Evolutionary conservation across 2,113 vertebrate species (phyloP).

Genomic region (Trinectes maculatus): DNA sequence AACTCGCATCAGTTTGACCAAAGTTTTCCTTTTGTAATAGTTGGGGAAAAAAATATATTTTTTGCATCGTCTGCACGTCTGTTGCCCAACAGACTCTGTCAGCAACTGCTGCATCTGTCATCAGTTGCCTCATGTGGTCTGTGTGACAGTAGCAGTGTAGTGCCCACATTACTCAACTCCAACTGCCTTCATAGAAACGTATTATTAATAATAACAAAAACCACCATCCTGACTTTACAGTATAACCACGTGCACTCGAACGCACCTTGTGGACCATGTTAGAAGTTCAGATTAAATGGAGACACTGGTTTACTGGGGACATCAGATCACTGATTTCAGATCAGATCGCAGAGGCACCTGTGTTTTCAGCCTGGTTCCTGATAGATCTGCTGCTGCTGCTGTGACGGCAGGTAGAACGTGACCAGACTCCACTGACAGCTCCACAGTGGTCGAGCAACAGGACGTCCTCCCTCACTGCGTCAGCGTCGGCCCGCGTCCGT

Average conservation of each 20-base stretch:
- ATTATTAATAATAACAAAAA: too few species aligned
- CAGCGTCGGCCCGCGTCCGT: background rate
- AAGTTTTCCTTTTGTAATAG: slow-evolving; percentile 2
- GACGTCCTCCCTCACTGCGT: slow-evolving; percentile 64
- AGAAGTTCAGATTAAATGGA: too few species aligned
- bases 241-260: too few species aligned
- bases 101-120: background rate
- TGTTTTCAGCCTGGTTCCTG: too few species aligned
- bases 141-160: background rate
- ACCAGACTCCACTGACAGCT: slow-evolving; percentile 50
- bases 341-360: too few species aligned
- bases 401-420: slow-evolving; percentile 32
- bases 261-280: too few species aligned
- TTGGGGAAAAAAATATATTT: background rate
- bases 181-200: too few species aligned
- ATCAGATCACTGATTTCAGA: too few species aligned
- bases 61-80: slow-evolving; percentile 2
- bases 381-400: slow-evolving; percentile 12
- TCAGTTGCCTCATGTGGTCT: background rate
- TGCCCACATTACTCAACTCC: too few species aligned
- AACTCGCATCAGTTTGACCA: background rate
- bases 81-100: slow-evolving; percentile 4
- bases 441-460: slow-evolving; percentile 66
- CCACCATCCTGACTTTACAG: too few species aligned
- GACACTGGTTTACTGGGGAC: too few species aligned